A percentile compares a stretch with the other conserved stretches of the same genome.
Conservation (phyloP, 2,113 vertebrate species). For the Ardeotis arabs region DNA sequence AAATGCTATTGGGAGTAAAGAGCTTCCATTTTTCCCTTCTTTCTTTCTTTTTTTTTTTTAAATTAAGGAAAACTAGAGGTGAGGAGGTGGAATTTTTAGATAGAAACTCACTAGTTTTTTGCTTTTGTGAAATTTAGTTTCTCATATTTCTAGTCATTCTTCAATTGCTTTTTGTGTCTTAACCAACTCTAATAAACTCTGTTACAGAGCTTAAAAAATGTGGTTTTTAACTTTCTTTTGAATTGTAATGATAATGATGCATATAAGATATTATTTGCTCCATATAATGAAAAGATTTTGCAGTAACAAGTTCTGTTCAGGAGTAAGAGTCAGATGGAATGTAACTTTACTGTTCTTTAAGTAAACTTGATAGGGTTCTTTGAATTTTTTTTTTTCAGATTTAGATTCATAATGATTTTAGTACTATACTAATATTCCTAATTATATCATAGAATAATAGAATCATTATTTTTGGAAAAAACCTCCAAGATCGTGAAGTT, state of each 20-base stretch:
- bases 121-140: background rate
- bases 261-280: background rate
- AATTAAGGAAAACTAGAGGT: background rate
- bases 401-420: background rate
- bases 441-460: background rate
- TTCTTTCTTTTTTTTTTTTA: background rate
- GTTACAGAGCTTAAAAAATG: background rate
- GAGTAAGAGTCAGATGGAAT: too few relatives aligned
- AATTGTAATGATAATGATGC: background rate
- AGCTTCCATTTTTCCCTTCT: background rate
- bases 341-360: background rate
- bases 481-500: too few relatives aligned
- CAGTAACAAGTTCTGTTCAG: background rate
- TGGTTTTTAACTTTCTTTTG: background rate
- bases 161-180: background rate
- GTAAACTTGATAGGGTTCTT: background rate
- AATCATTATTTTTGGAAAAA: too few relatives aligned
- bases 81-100: background rate
- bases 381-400: background rate
- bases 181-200: background rate
- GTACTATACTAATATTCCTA: background rate
- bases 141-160: background rate
- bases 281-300: background rate
- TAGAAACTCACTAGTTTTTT: background rate
- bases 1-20: background rate